Base-by-base conservation (phyloP, 2,113 vertebrate genomes). In the Halcyon senegalensis region DNA sequence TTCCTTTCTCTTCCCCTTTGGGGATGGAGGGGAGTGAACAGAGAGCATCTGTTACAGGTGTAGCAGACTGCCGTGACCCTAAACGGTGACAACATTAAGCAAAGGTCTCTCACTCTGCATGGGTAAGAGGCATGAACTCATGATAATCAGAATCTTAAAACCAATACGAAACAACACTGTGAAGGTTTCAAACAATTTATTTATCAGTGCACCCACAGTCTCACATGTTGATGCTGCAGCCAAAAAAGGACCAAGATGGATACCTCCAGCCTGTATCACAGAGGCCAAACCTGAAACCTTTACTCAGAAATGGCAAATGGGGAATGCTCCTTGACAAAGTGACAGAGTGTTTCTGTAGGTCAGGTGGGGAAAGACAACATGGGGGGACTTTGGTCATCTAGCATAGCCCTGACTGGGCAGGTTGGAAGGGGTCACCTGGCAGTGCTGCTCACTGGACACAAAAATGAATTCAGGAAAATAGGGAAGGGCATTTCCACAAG, bases 161-260 rank as follows among this genome's bases (percentile, higher is more conserved):
- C 19, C 0, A 1, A 7, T 10, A 15, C 33, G 43, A 50, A 72
- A 53, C 14, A 41, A 4, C 6, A 17, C 27, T 16, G 6, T 31
- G 39, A 31, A 62, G 35, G 15, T 27, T 64, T 17, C 44, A 41
- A 43, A 3, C 5, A n/a, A 0, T 43, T 55, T 10, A 27, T 73
- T 81, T 43, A 3, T 24, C 39, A 27, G 7, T 15, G 27, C 8
- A 4, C 27, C 9, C 9, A 8, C 7, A 27, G 23, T 33, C 66
- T 70, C 4, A 0, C 1, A 23, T 37, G 37, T 14, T 31, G 13
- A 4, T 77, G n/a, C 9, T 64, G 31, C 23, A 55, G 20, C 13
- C 50, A 73, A 41, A 44, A 77, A 51, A 46, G 31, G 62, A 24
- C 16, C 11, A 0, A 0, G 12, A 8, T 4, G 6, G 28, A 18